Evolutionary conservation across 2,888 invertebrate species (phyloP).

Genomic region (Oxycera nigricornis): DNA sequence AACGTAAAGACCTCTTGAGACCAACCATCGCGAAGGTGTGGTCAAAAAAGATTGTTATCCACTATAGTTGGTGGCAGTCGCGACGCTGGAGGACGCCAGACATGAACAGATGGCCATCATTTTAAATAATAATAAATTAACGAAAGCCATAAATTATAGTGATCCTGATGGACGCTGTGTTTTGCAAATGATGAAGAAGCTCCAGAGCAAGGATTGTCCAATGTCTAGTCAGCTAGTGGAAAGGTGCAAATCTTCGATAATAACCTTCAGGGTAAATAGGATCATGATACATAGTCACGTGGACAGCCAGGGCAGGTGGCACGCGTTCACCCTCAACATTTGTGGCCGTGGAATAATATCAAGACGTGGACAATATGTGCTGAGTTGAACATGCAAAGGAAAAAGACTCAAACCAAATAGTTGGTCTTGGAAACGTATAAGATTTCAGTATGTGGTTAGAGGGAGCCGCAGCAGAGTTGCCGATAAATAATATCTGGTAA

Average conservation of each 20-base stretch:
- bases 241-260: slow-evolving; percentile 31
- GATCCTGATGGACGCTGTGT: background rate
- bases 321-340: slow-evolving; percentile 14
- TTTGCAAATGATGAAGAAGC: background rate
- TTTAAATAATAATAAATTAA: slow-evolving; percentile 17
- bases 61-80: no score
- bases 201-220: background rate
- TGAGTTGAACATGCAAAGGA: no score
- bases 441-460: no score
- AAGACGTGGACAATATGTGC: no score
- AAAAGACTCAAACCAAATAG: no score
- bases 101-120: slow-evolving; percentile 24
- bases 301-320: slow-evolving; percentile 10
- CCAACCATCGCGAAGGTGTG: no score
- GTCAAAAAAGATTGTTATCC: no score
- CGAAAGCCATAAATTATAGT: slow-evolving; percentile 11
- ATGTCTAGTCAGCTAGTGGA: background rate
- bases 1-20: no score
- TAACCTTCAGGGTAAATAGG: background rate
- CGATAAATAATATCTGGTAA: no score
- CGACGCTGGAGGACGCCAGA: background rate
- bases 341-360: background rate
- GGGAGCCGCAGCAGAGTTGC: no score
- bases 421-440: no score
- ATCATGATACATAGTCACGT: background rate